Evolutionary conservation across 2,797 vertebrate species (phyloP).

Genomic region (Miichthys miiuy): DNA sequence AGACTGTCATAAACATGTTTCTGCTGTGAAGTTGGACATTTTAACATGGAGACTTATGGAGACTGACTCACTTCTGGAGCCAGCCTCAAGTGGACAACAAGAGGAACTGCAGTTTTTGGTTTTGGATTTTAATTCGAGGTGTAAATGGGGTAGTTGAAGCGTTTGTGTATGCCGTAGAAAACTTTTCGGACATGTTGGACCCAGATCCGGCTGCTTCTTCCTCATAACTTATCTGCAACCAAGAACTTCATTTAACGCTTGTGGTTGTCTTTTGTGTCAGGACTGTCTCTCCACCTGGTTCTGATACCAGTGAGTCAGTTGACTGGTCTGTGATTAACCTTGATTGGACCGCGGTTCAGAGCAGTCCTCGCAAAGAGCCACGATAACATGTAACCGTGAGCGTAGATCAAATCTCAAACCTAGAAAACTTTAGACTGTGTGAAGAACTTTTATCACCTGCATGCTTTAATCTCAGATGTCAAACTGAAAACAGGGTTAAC

Average conservation of each 20-base stretch:
- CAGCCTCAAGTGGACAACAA: too few relatives aligned
- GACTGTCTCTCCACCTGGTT: neutral
- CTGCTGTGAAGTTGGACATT: too few relatives aligned
- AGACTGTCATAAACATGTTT: too few relatives aligned
- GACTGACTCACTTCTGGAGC: too few relatives aligned
- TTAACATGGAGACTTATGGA: too few relatives aligned
- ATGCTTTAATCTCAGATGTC: conserved; percentile 52
- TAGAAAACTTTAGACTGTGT: neutral
- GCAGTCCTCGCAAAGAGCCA: neutral
- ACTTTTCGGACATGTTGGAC: neutral
- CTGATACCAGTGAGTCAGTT: too few relatives aligned
- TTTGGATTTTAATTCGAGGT: too few relatives aligned
- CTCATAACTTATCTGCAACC: too few relatives aligned
- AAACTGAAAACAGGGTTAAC: conserved; percentile 65
- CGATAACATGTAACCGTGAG: neutral
- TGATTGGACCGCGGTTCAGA: neutral
- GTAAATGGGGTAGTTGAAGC: neutral
- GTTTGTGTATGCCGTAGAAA: neutral
- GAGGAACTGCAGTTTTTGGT: too few relatives aligned
- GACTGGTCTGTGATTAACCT: neutral
- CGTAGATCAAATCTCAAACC: neutral
- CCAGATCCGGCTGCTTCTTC: neutral
- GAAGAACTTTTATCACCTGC: conserved; percentile 21
- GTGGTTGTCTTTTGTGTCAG: neutral
- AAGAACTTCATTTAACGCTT: neutral